phyloP scores from a whole-genome alignment of 2,888 invertebrate species.

The Kuschelorhynchus macadamiae region DNA sequence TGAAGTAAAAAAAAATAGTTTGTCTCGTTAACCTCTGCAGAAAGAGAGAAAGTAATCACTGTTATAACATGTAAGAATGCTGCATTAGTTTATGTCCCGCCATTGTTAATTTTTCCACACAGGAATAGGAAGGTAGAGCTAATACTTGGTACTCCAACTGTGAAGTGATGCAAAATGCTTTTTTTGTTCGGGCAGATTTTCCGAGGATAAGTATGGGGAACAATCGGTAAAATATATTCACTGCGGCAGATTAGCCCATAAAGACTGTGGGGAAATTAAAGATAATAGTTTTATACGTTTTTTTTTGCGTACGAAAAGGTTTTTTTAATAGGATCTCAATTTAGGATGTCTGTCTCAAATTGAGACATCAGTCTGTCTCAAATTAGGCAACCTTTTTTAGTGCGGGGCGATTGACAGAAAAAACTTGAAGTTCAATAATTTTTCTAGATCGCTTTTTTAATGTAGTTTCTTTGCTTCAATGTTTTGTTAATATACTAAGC shows the following conservation, averaged over 20 bases:
- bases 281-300: not conserved
- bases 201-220: constrained; percentile 33
- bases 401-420: not conserved
- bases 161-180: constrained; percentile 23
- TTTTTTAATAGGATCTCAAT: constrained; percentile 27
- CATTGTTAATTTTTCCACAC: not conserved
- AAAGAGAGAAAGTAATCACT: constrained; percentile 1
- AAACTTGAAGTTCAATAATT: too few relatives aligned
- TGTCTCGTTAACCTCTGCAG: constrained; percentile 3
- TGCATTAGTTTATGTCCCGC: not conserved
- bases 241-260: constrained; percentile 32
- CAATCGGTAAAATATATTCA: constrained; percentile 30
- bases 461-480: not conserved
- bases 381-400: constrained; percentile 6
- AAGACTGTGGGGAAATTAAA: constrained; percentile 23
- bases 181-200: constrained; percentile 25
- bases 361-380: not conserved
- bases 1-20: not conserved
- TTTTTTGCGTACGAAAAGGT: constrained; percentile 4
- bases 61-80: constrained; percentile 9
- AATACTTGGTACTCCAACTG: not conserved
- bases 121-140: not conserved
- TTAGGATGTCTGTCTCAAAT: constrained; percentile 9
- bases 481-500: too few relatives aligned
- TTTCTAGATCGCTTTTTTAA: not conserved